Percentiles rank a stretch among this genome's conserved stretches.
phyloP scores from a whole-genome alignment of 1,140 invertebrate species.

The Dryas iulia region DNA sequence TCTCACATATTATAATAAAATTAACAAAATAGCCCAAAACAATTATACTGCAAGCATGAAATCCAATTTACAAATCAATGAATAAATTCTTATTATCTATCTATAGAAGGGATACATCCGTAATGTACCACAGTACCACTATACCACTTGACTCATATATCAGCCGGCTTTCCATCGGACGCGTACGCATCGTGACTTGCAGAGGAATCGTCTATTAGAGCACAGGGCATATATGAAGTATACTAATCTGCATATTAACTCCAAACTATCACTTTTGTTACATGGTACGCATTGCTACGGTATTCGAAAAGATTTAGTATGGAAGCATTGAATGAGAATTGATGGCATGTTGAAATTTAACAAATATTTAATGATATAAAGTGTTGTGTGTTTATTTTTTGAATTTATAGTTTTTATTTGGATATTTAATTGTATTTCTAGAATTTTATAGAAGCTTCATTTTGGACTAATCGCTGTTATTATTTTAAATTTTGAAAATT shows the following conservation, averaged over 20 bases:
- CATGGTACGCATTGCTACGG: conserved; percentile 11
- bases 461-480: too few relatives aligned
- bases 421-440: too few relatives aligned
- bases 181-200: conserved; percentile 57
- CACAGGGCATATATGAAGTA: conserved; percentile 37
- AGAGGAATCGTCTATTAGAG: conserved; percentile 56
- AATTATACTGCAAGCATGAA: too few relatives aligned
- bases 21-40: too few relatives aligned
- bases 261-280: conserved; percentile 29
- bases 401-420: too few relatives aligned
- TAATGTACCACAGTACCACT: too few relatives aligned
- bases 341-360: not conserved
- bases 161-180: conserved; percentile 39
- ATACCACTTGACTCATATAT: conserved; percentile 6
- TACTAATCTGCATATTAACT: conserved; percentile 61
- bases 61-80: too few relatives aligned
- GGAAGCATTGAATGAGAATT: conserved; percentile 3
- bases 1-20: too few relatives aligned
- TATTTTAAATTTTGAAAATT: too few relatives aligned
- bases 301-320: conserved; percentile 13
- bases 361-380: too few relatives aligned
- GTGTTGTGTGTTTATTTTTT: too few relatives aligned
- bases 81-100: not conserved
- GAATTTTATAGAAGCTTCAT: too few relatives aligned
- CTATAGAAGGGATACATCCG: not conserved